Percentiles rank a stretch among this genome's conserved stretches.
Evolutionary conservation across 2,113 vertebrate species (phyloP).

Genomic region (Pteruthius melanotis): DNA sequence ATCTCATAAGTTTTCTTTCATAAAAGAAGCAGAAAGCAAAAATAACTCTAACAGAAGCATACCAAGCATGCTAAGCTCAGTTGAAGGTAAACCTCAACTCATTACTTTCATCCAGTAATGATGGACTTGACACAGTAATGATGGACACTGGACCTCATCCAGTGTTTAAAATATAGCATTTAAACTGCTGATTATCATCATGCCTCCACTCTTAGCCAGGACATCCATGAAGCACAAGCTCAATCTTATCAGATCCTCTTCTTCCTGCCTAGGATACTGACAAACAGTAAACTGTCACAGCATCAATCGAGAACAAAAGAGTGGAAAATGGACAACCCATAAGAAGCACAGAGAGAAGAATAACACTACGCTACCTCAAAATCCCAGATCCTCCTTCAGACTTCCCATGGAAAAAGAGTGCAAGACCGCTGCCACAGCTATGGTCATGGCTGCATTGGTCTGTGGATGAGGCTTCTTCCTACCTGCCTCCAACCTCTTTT

Average conservation of each 20-base stretch:
- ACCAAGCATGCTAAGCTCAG: background rate
- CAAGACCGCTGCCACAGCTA: background rate
- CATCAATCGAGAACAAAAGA: background rate
- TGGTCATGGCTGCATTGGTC: background rate
- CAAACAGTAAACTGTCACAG: background rate
- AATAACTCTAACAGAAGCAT: background rate
- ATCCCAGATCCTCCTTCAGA: background rate
- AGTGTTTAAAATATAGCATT: background rate
- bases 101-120: background rate
- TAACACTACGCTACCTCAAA: fast-evolving
- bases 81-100: background rate
- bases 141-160: background rate
- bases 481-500: background rate
- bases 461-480: background rate
- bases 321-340: background rate
- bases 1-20: background rate
- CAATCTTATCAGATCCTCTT: background rate
- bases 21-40: background rate
- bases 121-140: too few species aligned
- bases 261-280: background rate
- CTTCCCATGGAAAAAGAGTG: background rate
- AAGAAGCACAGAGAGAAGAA: background rate
- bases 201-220: background rate
- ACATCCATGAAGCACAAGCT: background rate
- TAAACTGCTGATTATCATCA: background rate